These are phyloP conservation scores for Lucifuga dentata DNA, from an alignment of 2,113 vertebrate genomes.

Conservation along the genomic window DNA sequence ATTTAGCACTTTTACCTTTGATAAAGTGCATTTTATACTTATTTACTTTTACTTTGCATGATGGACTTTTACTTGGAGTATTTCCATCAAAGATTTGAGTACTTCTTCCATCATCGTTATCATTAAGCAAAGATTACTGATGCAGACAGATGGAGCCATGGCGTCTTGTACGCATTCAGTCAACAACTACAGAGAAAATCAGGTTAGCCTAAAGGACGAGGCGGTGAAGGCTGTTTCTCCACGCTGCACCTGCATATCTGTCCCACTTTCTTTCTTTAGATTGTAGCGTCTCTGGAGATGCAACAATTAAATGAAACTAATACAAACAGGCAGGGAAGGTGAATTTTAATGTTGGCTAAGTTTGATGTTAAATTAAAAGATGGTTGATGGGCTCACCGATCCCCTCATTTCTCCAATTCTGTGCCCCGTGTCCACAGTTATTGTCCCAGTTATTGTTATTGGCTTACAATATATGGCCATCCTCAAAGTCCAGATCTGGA, in stretches of 20 bases:
- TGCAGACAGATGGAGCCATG: no score
- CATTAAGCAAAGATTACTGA: no score
- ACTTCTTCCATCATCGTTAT: no score
- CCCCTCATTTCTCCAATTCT: conserved; percentile 11
- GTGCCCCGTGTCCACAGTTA: no score
- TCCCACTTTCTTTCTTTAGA: conserved; percentile 68
- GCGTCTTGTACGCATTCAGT: conserved; percentile 30
- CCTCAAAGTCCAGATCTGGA: no score
- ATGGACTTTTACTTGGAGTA: no score
- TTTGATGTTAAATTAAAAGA: conserved; percentile 32
- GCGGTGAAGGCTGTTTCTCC: conserved; percentile 33
- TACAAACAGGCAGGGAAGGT: conserved; percentile 60
- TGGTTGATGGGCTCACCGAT: conserved; percentile 34
- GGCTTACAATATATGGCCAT: no score
- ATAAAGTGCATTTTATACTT: no score
- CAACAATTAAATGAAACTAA: conserved; percentile 63
- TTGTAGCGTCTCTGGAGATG: conserved; percentile 49
- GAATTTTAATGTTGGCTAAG: conserved; percentile 53
- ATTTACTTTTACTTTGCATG: no score
- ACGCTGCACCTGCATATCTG: conserved; percentile 65
- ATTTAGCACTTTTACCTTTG: no score
- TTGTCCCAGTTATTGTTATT: conserved; percentile 27
- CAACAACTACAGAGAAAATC: conserved; percentile 28
- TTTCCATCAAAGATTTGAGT: no score
- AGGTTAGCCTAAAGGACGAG: conserved; percentile 31